Percentiles rank a stretch among this genome's conserved stretches.
Conservation (phyloP, 2,797 vertebrate genomes). For the Poeciliopsis presidionis region DNA sequence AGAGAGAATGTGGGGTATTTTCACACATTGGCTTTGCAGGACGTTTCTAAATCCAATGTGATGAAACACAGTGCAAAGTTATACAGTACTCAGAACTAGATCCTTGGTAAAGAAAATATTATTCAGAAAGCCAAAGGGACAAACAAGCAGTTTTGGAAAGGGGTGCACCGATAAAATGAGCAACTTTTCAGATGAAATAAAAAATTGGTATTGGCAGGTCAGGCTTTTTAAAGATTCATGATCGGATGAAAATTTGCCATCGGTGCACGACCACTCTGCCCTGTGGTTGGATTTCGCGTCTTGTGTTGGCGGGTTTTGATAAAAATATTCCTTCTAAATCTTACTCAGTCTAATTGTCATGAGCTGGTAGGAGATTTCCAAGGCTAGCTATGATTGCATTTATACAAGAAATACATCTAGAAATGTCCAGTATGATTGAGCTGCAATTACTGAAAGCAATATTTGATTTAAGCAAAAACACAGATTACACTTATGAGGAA, state of each 20-base stretch:
- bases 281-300: neutral
- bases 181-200: neutral
- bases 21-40: neutral
- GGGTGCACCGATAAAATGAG: neutral
- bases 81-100: neutral
- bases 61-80: neutral
- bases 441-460: neutral
- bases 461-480: neutral
- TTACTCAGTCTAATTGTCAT: neutral
- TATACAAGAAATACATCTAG: neutral
- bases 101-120: neutral
- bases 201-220: neutral
- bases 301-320: neutral
- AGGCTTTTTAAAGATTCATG: neutral
- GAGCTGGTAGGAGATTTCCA: neutral
- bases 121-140: neutral
- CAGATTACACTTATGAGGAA: neutral
- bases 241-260: neutral
- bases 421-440: neutral
- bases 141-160: neutral
- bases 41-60: neutral
- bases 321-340: neutral
- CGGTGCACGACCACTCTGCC: neutral
- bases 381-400: neutral
- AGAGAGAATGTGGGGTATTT: neutral